A percentile compares a stretch with the other conserved stretches of the same genome.
Evolutionary conservation across 37 sponge, comb jelly and placozoan genomes (phyloP).

Genomic region (Bolinopsis microptera): DNA sequence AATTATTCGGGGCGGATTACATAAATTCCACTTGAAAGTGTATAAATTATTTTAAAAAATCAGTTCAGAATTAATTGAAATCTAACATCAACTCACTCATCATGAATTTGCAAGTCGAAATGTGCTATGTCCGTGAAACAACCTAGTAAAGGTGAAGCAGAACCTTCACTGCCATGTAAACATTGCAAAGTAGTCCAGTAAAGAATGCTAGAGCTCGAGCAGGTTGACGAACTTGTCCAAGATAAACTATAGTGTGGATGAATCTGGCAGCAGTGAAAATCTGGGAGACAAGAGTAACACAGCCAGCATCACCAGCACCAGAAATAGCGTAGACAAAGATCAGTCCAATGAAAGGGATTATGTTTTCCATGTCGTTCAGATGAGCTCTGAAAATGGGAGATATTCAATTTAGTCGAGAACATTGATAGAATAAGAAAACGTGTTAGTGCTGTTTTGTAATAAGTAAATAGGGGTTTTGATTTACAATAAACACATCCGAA

Average conservation of each 20-base stretch:
- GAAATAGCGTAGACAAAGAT: background rate
- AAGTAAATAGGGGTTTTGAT: no score
- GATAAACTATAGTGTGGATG: background rate
- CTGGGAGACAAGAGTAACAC: background rate
- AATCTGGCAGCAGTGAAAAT: background rate
- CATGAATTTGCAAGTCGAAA: background rate
- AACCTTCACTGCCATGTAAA: background rate
- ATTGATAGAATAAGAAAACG: no score
- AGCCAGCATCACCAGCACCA: background rate
- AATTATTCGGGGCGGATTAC: background rate
- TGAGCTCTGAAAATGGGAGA: background rate
- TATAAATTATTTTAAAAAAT: background rate
- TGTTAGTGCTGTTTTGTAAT: no score
- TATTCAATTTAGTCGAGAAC: background rate
- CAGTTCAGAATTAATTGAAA: background rate
- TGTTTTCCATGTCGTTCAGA: conserved; percentile 5
- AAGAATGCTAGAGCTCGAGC: background rate
- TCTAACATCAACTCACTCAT: background rate
- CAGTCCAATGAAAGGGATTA: background rate
- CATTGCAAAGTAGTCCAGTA: background rate
- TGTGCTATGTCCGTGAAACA: background rate
- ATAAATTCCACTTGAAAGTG: background rate
- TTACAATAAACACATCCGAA: no score
- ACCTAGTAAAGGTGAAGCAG: background rate
- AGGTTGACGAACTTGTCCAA: background rate